Evolutionary conservation across 2,888 invertebrate genomes (phyloP).

Genomic region (Leptinotarsa haldemani): DNA sequence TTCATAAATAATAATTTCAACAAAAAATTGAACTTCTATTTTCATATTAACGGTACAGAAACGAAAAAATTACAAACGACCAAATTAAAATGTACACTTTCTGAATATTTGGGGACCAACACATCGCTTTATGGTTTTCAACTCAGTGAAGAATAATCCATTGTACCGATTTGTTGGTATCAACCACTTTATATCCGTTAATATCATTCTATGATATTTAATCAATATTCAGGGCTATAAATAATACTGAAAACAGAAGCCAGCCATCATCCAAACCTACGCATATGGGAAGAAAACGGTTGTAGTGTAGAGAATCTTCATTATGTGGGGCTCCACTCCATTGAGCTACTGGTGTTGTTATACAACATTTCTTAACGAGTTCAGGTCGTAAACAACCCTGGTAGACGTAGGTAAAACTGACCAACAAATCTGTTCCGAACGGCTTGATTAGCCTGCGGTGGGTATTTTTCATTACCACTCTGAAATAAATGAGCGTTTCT

Average conservation of each 20-base stretch:
- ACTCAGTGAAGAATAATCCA: neutral
- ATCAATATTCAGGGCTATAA: constrained; percentile 17
- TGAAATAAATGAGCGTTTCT: constrained; percentile 27
- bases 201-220: neutral
- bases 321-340: neutral
- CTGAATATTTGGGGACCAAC: neutral
- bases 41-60: neutral
- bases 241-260: constrained; percentile 34
- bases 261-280: constrained; percentile 29
- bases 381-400: constrained; percentile 29
- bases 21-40: neutral
- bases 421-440: constrained; percentile 36
- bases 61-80: too few relatives aligned
- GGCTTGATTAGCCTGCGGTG: constrained; percentile 35
- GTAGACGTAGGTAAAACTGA: constrained; percentile 32
- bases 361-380: constrained; percentile 29
- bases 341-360: constrained; percentile 29
- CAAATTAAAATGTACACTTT: too few relatives aligned
- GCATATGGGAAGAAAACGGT: constrained; percentile 11
- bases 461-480: constrained; percentile 29
- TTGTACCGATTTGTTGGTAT: neutral
- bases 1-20: neutral
- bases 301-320: constrained; percentile 19
- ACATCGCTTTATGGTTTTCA: neutral
- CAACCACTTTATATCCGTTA: neutral